Base-by-base conservation (phyloP, 2,888 invertebrate species). In the Acrobasis suavella region DNA sequence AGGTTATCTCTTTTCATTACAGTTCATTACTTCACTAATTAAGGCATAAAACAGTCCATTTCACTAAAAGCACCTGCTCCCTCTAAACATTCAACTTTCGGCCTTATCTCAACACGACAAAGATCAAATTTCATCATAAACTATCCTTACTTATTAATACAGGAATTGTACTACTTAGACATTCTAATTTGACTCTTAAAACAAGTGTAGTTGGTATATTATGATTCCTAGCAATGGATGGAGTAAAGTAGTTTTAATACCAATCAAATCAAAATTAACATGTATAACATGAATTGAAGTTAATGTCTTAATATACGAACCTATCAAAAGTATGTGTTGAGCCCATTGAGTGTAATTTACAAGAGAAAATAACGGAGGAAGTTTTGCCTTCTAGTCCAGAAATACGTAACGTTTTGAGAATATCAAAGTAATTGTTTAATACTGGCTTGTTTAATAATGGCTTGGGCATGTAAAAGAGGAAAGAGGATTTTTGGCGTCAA, bases 21-120 rank as follows among this genome's bases (percentile, higher is more conserved):
- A 39, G 64, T 60, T 60, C 58, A 60, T 64, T 61, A 64, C 59
- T 46, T 58, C 51, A 50, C 64, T 63, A 67, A 67, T 67, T 67
- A 67, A 67, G 66, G 52, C 61, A 63, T 63, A 51, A 62, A 62
- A 67, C 63, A 60, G 62, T 39, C 39, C 42, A 42, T 56, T 56
- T 22, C 56, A 56, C 42, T 56, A 16, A 56, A 56, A 56, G 56
- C 56, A 56, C 56, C 42, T 56, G 56, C 42, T 46, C 16, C 10
- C 9, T 14, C 15, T 12, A 46, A 42, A 38, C 22, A 56, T 17
- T 22, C n/a, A 56, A 56, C 42, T 56, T 42, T 42, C 42, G 17
- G 22, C 42, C 39, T 17, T 56, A 42, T 42, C 15, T 42, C 14
- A 2, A 15, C 37, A 0, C 2, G 3, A 38, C 6, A 55, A 55